Evolutionary conservation across 1,140 invertebrate genomes (phyloP).

Genomic region (Drosophila watanabei): DNA sequence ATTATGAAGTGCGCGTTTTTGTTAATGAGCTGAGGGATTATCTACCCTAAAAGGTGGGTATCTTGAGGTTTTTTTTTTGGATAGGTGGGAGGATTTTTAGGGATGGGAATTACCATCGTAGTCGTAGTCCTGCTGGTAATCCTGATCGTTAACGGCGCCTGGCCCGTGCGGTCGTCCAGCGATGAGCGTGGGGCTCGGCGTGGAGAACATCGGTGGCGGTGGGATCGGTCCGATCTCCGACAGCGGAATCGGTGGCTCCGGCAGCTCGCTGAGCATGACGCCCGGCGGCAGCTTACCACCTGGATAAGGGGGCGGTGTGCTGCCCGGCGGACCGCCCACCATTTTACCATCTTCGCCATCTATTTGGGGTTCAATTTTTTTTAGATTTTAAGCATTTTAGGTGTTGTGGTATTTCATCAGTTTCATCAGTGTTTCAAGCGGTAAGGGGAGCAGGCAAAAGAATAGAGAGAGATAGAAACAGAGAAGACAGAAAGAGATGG

Average conservation of each 20-base stretch:
- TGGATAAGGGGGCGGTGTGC: constrained; percentile 86
- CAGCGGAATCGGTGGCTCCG: constrained; percentile 95
- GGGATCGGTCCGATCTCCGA: constrained; percentile 97
- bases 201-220: constrained; percentile 97
- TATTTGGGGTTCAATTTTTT: constrained; percentile 56
- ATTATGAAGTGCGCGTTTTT: constrained; percentile 74
- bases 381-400: neutral
- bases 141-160: constrained; percentile 84
- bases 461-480: constrained; percentile 12
- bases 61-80: neutral
- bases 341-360: constrained; percentile 86
- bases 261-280: constrained; percentile 92
- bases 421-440: constrained; percentile 6
- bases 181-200: constrained; percentile 91
- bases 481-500: constrained; percentile 22
- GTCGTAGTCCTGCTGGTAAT: constrained; percentile 87
- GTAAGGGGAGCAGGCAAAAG: constrained; percentile 18
- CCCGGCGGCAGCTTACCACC: constrained; percentile 75
- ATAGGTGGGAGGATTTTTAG: constrained; percentile 40
- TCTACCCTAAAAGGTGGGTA: constrained; percentile 14
- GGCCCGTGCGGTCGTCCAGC: constrained; percentile 86
- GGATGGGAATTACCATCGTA: constrained; percentile 88
- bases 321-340: constrained; percentile 86
- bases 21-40: constrained; percentile 61
- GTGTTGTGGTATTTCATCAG: constrained; percentile 1